phyloP scores from a whole-genome alignment of 2,113 vertebrate genomes.

The Ardeotis arabs region DNA sequence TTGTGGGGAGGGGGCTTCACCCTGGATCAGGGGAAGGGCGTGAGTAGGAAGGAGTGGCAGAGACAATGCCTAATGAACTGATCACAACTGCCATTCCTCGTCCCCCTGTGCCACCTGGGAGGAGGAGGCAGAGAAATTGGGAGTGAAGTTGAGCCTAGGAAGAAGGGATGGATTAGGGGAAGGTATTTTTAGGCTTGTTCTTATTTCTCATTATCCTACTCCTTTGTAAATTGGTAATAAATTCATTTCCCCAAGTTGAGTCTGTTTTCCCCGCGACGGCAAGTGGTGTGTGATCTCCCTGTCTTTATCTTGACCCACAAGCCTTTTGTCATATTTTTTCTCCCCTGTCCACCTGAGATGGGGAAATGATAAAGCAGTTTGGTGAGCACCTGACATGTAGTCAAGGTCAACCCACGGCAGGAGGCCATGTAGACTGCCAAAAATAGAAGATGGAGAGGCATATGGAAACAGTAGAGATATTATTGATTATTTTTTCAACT shows the following conservation, averaged over 20 bases:
- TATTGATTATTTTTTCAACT: not conserved
- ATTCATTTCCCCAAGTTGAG: not conserved
- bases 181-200: not conserved
- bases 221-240: not conserved
- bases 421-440: not conserved
- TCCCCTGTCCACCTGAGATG: too few species aligned
- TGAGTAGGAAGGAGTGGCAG: not conserved
- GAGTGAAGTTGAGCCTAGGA: not conserved
- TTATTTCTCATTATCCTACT: not conserved
- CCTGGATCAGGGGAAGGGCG: fast-evolving
- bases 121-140: too few species aligned
- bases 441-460: not conserved
- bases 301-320: too few species aligned
- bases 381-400: not conserved
- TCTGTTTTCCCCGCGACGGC: too few species aligned
- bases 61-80: not conserved
- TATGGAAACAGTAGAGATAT: not conserved
- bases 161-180: not conserved
- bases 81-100: fast-evolving
- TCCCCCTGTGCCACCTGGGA: too few species aligned
- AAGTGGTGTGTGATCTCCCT: too few species aligned
- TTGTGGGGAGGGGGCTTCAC: fast-evolving
- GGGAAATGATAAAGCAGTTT: not conserved
- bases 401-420: not conserved
- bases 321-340: too few species aligned